phyloP scores from a whole-genome alignment of 2,888 invertebrate species.

The Doris montereyensis region DNA sequence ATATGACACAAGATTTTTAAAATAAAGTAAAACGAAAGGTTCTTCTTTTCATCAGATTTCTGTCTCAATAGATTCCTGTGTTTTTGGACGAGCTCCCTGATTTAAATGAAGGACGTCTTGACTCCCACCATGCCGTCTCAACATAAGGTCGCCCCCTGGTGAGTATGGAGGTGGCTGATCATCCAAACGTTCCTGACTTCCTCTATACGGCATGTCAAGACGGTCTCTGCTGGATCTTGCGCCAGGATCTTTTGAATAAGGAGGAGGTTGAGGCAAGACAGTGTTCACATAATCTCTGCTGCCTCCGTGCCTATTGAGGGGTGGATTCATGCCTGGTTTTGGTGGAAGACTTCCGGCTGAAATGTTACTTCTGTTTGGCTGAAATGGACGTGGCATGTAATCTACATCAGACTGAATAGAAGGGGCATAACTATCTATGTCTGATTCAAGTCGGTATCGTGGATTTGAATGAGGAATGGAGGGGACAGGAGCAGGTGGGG shows the following conservation, averaged over 20 bases:
- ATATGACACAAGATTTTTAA: no score
- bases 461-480: background rate
- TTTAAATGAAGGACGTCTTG: conserved; percentile 40
- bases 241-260: conserved; percentile 4
- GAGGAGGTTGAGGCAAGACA: conserved; percentile 6
- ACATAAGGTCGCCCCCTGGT: background rate
- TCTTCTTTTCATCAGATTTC: conserved; percentile 42
- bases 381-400: conserved; percentile 15
- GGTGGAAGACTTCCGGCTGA: conserved; percentile 16
- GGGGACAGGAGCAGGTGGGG: background rate
- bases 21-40: no score
- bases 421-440: conserved; percentile 11
- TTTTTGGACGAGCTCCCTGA: conserved; percentile 20
- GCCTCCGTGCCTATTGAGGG: background rate
- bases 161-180: conserved; percentile 32
- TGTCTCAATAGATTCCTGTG: conserved; percentile 44
- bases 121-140: background rate
- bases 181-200: conserved; percentile 21
- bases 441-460: background rate
- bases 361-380: conserved; percentile 14
- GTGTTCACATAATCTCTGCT: conserved; percentile 13
- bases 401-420: conserved; percentile 31
- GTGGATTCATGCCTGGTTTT: conserved; percentile 19
- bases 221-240: conserved; percentile 30
- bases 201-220: conserved; percentile 13